These are phyloP conservation scores for Cromileptes altivelis DNA, from an alignment of 2,113 vertebrate species.

Conservation along the genomic window DNA sequence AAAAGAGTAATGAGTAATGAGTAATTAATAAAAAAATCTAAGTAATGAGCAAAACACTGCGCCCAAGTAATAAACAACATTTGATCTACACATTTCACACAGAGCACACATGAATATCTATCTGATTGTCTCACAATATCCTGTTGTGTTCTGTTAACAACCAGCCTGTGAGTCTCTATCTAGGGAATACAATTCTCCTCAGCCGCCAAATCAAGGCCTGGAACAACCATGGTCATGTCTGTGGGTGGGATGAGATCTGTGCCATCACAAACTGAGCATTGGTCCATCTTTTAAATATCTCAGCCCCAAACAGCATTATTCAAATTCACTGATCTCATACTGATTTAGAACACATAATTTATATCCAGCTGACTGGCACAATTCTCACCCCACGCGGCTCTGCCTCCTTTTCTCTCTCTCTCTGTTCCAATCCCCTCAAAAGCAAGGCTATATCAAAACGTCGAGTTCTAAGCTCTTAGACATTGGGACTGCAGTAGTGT, in stretches of 20 bases:
- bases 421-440: constrained; percentile 36
- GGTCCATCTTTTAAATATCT: constrained; percentile 40
- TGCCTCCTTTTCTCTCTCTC: not conserved
- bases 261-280: constrained; percentile 30
- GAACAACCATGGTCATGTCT: constrained; percentile 31
- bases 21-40: no score
- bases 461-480: constrained; percentile 41
- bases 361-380: constrained; percentile 53
- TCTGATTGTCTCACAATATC: constrained; percentile 4
- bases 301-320: constrained; percentile 38
- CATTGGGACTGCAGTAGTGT: constrained; percentile 35
- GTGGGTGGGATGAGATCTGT: constrained; percentile 51
- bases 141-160: constrained; percentile 14
- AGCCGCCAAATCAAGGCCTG: constrained; percentile 14
- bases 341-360: constrained; percentile 53
- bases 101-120: constrained; percentile 2
- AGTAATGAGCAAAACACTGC: not conserved
- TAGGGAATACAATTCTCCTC: constrained; percentile 32
- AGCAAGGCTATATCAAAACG: constrained; percentile 41
- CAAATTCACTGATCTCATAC: constrained; percentile 48
- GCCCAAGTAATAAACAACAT: constrained; percentile 11
- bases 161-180: constrained; percentile 13
- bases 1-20: no score
- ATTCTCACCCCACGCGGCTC: constrained; percentile 14
- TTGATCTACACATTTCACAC: constrained; percentile 7